Percentiles rank a stretch among this genome's conserved stretches.
Conservation (phyloP, 1,140 invertebrate genomes). For the Dinothrombium tinctorium region DNA sequence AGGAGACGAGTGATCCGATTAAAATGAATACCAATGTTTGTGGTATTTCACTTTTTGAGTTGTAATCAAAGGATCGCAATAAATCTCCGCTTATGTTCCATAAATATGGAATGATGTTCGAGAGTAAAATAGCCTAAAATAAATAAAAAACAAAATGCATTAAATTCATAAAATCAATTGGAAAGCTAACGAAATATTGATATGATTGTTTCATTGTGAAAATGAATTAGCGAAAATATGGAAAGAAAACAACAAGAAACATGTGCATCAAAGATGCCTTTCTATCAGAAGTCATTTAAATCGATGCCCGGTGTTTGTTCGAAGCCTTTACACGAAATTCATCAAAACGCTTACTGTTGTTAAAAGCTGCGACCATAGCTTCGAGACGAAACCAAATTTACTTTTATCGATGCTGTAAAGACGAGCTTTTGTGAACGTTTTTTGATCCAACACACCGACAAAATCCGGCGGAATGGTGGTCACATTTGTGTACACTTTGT, state of each 20-base stretch:
- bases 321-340: conserved; percentile 1
- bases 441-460: conserved; percentile 43
- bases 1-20: conserved; percentile 39
- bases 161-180: neutral
- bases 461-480: conserved; percentile 44
- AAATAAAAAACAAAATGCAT: neutral
- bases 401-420: conserved; percentile 61
- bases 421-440: conserved; percentile 66
- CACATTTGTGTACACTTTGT: conserved; percentile 41
- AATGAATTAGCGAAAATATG: neutral
- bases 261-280: neutral
- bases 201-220: neutral
- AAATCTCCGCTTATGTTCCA: conserved; percentile 38
- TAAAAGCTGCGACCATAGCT: conserved; percentile 41
- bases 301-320: neutral
- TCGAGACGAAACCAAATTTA: conserved; percentile 44
- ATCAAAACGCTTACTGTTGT: conserved; percentile 34
- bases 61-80: conserved; percentile 19
- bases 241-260: neutral
- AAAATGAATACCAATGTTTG: conserved; percentile 52
- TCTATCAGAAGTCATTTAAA: neutral
- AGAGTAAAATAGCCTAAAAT: conserved; percentile 6
- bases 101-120: conserved; percentile 21
- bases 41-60: conserved; percentile 32
- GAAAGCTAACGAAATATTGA: neutral